Percentiles rank a stretch among this genome's conserved stretches.
Evolutionary conservation across 2,797 vertebrate species (phyloP).

Genomic region (Acrossocheilus wenchowensis): DNA sequence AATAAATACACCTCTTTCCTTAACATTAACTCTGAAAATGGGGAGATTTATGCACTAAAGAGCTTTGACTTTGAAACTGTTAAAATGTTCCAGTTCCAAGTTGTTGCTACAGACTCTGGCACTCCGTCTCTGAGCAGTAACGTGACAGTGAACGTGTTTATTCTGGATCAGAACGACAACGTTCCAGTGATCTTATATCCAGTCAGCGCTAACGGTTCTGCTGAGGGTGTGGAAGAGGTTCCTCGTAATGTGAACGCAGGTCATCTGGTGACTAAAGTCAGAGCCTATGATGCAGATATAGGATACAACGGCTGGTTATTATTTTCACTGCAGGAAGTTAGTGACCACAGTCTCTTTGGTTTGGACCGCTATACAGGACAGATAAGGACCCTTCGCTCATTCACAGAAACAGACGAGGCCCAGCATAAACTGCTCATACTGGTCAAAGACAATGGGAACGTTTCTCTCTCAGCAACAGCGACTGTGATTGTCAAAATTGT

Average conservation of each 20-base stretch:
- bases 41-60: no score
- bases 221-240: constrained; percentile 22
- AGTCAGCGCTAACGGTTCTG: constrained; percentile 58
- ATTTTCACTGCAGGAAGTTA: constrained; percentile 64
- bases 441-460: constrained; percentile 69
- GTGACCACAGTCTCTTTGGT: constrained; percentile 65
- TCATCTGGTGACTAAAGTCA: not conserved
- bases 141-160: no score
- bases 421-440: constrained; percentile 65
- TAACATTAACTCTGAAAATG: no score
- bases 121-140: no score
- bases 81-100: no score
- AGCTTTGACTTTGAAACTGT: no score
- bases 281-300: constrained; percentile 61
- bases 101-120: no score
- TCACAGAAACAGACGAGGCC: constrained; percentile 65
- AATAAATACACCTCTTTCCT: no score
- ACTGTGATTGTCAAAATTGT: no score
- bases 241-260: no score
- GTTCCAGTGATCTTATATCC: constrained; percentile 66
- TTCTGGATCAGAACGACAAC: constrained; percentile 79
- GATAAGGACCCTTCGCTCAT: no score
- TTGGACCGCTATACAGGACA: constrained; percentile 59
- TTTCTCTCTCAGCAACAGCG: no score
- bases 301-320: constrained; percentile 70